A percentile compares a stretch with the other conserved stretches of the same genome.
These are phyloP conservation scores for Rhimphoctona megacephalus DNA, from an alignment of 2,888 invertebrate species.

Conservation along the genomic window DNA sequence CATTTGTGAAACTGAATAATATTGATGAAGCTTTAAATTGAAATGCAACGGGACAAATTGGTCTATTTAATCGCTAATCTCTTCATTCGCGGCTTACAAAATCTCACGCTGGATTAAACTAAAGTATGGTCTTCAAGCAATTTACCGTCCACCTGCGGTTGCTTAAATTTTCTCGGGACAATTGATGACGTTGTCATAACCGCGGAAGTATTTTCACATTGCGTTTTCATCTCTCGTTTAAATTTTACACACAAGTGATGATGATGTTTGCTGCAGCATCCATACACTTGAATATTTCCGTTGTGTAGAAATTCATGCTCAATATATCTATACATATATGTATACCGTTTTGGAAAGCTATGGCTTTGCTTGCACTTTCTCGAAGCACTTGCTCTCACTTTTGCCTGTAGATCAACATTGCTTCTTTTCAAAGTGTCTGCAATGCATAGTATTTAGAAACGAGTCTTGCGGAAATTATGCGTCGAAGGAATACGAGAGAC, in stretches of 20 bases:
- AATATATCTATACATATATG: not conserved
- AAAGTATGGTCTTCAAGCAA: not conserved
- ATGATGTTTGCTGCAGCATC: conserved; percentile 22
- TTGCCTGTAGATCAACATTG: conserved; percentile 46
- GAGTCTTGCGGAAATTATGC: conserved; percentile 24
- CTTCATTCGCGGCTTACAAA: not conserved
- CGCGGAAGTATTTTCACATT: not conserved
- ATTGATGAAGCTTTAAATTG: not conserved
- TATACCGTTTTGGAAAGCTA: conserved; percentile 50
- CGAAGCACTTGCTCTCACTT: conserved; percentile 58
- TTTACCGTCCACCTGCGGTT: conserved; percentile 3
- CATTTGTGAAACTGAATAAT: not conserved
- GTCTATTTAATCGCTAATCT: not conserved
- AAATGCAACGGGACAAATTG: not conserved
- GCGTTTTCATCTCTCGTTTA: not conserved
- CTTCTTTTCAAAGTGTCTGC: not conserved
- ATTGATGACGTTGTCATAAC: conserved; percentile 24
- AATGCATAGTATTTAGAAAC: conserved; percentile 3
- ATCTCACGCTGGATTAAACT: not conserved
- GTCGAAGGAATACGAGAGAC: conserved; percentile 20
- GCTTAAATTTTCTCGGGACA: conserved; percentile 50
- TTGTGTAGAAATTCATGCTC: not conserved
- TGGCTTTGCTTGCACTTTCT: conserved; percentile 58
- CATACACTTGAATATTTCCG: not conserved
- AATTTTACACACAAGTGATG: not conserved